These are phyloP conservation scores for Xestia c-nigrum DNA, from an alignment of 2,888 invertebrate genomes.

Conservation along the genomic window DNA sequence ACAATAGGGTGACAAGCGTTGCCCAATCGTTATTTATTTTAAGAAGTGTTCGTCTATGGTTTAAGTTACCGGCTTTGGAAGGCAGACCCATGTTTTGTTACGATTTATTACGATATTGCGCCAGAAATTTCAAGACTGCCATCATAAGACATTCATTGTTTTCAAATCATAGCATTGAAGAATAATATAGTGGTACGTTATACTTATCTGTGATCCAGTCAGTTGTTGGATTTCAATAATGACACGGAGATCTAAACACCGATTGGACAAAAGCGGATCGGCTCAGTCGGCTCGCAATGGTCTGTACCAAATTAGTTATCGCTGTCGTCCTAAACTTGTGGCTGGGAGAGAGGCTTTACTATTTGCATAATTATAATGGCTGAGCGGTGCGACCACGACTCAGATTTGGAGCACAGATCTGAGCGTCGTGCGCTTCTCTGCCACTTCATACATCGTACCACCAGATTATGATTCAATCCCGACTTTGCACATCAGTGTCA, in stretches of 20 bases:
- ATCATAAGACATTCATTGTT: slow-evolving; percentile 50
- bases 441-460: slow-evolving; percentile 77
- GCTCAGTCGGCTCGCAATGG: slow-evolving; percentile 24
- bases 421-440: slow-evolving; percentile 77
- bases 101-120: slow-evolving; percentile 27
- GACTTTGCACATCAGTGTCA: slow-evolving; percentile 55
- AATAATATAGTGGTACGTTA: slow-evolving; percentile 50
- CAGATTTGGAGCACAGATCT: slow-evolving; percentile 86
- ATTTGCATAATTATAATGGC: slow-evolving; percentile 88
- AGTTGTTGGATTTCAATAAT: slow-evolving; percentile 51
- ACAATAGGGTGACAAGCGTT: slow-evolving; percentile 81
- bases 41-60: slow-evolving; percentile 71
- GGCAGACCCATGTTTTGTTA: slow-evolving; percentile 23
- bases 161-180: slow-evolving; percentile 53
- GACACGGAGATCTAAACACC: slow-evolving; percentile 54
- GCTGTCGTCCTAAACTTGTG: slow-evolving; percentile 78
- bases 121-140: slow-evolving; percentile 44
- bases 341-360: slow-evolving; percentile 75
- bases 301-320: slow-evolving; percentile 70
- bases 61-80: slow-evolving; percentile 69
- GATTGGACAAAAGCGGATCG: slow-evolving; percentile 53
- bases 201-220: slow-evolving; percentile 45
- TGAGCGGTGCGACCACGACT: slow-evolving; percentile 83
- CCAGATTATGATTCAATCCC: slow-evolving; percentile 77
- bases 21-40: slow-evolving; percentile 82